These are phyloP conservation scores for Nudaria mundana DNA, from an alignment of 2,888 invertebrate genomes.

Conservation along the genomic window DNA sequence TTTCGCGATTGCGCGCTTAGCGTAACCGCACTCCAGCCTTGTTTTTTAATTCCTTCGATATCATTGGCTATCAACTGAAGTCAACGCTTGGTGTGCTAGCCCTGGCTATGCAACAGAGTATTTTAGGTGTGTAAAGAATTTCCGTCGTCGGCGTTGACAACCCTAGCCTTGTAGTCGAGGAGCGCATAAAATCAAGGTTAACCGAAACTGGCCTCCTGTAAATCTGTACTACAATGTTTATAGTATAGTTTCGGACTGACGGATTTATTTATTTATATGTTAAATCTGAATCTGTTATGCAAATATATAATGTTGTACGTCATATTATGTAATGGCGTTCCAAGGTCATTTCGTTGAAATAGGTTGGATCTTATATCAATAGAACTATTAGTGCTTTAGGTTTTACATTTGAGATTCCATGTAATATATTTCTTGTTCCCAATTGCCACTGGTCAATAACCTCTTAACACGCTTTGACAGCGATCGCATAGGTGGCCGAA, in stretches of 20 bases:
- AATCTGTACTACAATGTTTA: not conserved
- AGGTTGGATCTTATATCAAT: not conserved
- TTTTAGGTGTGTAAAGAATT: too few relatives aligned
- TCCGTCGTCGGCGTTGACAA: not conserved
- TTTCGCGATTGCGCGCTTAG: too few relatives aligned
- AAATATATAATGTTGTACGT: not conserved
- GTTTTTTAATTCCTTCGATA: too few relatives aligned
- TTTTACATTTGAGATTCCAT: not conserved
- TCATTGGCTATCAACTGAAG: too few relatives aligned
- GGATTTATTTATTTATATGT: constrained; percentile 1
- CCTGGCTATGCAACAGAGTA: too few relatives aligned
- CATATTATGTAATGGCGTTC: not conserved
- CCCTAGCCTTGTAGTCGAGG: not conserved
- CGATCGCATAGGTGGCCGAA: too few relatives aligned
- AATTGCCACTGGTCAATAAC: too few relatives aligned
- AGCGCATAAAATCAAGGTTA: not conserved
- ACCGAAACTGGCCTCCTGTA: not conserved
- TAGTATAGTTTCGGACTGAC: not conserved
- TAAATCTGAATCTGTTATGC: not conserved
- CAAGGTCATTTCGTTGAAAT: constrained; percentile 1
- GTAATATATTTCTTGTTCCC: too few relatives aligned
- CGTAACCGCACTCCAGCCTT: too few relatives aligned
- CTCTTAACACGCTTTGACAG: too few relatives aligned
- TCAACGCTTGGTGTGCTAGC: too few relatives aligned
- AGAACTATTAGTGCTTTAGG: not conserved